Evolutionary conservation across 1,140 invertebrate genomes (phyloP), one percentile per base, ranked within the genome.

Genomic region (Pseudomyrmex concolor): DNA sequence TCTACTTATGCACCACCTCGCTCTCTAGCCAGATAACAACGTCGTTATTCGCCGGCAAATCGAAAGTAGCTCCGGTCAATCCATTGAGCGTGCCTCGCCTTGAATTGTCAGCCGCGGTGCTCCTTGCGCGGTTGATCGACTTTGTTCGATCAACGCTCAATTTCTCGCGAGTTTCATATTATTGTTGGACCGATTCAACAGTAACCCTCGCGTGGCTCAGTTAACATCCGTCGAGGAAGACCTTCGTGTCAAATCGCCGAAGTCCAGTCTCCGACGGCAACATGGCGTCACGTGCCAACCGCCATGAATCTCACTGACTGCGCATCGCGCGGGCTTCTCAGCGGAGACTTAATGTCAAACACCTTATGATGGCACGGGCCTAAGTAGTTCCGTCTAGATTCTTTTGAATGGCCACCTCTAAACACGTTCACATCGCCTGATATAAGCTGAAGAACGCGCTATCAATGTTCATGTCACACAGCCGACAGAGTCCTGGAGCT

Each of bases 21-120:
- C 4, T 15, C 64, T 17, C n/a, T 3, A 43, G 45, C 10, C 2
- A 48, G 0, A 3, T 9, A 43, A 43, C 13, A 22, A 22, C 13
- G 34, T 48, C 43, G n/a, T n/a, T n/a, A n/a, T n/a, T n/a, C n/a
- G n/a, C n/a, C n/a, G n/a, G n/a, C n/a, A n/a, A n/a, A n/a, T 13
- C 64, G 22, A 74, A 74, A n/a, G 57, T 74, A 5, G 55, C 43
- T 0, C 71, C 57, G 0, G 3, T 62, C 12, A 59, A 60, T 1
- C 19, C 17, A 0, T 10, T 76, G 0, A 64, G 13, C 1, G 10
- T 77, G 1, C 78, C 78, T 0, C 8, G 59, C 4, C 64, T 82
- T 10, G 78, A 82, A 34, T 43, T 82, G 57, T 63, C 25, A 7
- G 66, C 25, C 0, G 78, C 59, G 0, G n/a, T 48, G 4, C 25